Base-by-base conservation (phyloP, 1,140 invertebrate species). In the Bombyx mori region DNA sequence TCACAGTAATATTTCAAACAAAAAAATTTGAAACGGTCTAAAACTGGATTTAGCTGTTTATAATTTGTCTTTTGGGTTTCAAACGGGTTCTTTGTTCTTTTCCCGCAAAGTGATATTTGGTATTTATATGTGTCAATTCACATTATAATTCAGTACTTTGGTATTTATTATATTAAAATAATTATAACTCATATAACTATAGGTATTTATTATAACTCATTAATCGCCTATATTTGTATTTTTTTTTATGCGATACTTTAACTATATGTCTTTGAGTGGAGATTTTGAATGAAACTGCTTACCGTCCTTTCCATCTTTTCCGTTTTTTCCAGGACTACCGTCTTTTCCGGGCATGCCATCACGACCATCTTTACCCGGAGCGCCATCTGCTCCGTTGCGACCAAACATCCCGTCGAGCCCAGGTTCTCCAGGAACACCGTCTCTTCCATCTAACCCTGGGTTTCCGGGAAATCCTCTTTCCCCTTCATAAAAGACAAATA, bases 371-470 rank as follows among this genome's bases (percentile, higher is more conserved):
- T 90, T 87, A 0, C 94, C 94, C 0, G 92, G 89, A n/a, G 90
- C 76, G 2, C 93, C 93, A 75, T 94, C 93, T 7, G 92, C 89
- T 1, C 94, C 94, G 54, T 93, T 95, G 60, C 95, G 89, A 12
- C 94, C 94, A 1, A 94, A 93, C 49, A 95, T 89, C 0, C 96
- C 96, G 69, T 97, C 95, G 10, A 96, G 80, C 2, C 95, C 96
- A 10, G 96, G 95, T 65, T 96, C 93, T 0, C 96, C 96, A 0
- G 94, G 94, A 9, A 95, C 91, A 12, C 95, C 95, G 75, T 97
- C 95, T 56, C 95, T 89, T 0, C 96, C 96, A 71, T 97, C 95
- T 3, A 97, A 75, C 0, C 96, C 95, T 1, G 92, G 88, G 42
- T 91, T 88, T 1, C 94, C 95, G 42, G 89, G 82, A n/a, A 90